Evolutionary conservation across 2,113 vertebrate species (phyloP), one percentile per base, ranked within the genome.

Genomic region (Anoura caudifer): DNA sequence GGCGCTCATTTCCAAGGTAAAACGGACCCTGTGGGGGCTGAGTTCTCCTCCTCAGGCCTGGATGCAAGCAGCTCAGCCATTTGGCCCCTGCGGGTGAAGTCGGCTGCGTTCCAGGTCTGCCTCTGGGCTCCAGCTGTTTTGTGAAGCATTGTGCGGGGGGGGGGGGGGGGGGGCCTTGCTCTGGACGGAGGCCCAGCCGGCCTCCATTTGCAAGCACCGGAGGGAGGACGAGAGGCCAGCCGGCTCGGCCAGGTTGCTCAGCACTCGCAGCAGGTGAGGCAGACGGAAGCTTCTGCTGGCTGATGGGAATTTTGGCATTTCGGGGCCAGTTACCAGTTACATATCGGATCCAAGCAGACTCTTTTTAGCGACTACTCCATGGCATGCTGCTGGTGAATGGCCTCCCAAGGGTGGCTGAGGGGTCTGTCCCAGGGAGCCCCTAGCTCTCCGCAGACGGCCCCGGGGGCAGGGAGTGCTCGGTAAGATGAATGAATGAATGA

Each of bases 351-450:
- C 85, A 52, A 54, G 43, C 10, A 36, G 67, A 19, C 52, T 95
- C 7, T 70, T 82, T 88, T 86, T 41, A 83, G 77, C 75, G 47
- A 91, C 11, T 54, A 63, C 47, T n/a, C 73, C 41, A 9, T 22
- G 19, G 75, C 7, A 9, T 17, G 43, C 91, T 69, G 45, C 56
- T 83, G 22, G 81, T 54, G 83, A n/a, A 72, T 8, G 47, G 67
- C 59, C 3, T 65, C 45, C 3, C 0, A 0, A 43, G 28, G n/a
- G 69, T 3, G 26, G 83, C 41, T 15, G 22, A 41, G 0, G 0
- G 10, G 7, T 72, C 67, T 82, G 47, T 77, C 52, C 11, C 9
- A 24, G 5, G 8, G 50, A 36, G 16, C 28, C 22, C 52, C 38
- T 24, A 24, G 50, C 43, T n/a, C 43, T 36, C 17, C 31, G 59